Percentiles rank a stretch among this genome's conserved stretches.
Evolutionary conservation across 2,797 vertebrate genomes (phyloP).

Genomic region (Sternarchorhynchus goeldii): DNA sequence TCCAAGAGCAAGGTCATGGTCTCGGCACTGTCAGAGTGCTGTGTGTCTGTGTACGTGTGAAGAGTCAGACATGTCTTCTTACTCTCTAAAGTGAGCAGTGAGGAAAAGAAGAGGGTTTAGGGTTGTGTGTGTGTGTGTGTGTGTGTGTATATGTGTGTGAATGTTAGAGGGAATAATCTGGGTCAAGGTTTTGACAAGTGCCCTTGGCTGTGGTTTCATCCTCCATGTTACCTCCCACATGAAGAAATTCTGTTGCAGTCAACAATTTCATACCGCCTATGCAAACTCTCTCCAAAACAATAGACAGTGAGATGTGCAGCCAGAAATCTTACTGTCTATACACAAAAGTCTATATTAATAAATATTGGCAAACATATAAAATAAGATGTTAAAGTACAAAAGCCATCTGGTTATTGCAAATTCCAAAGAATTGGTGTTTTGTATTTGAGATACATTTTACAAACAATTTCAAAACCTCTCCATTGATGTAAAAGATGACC

Average conservation of each 20-base stretch:
- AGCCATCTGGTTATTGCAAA: conserved; percentile 31
- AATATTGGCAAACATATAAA: no score
- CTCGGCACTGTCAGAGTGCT: conserved; percentile 56
- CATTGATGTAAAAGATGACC: conserved; percentile 33
- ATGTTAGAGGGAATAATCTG: conserved; percentile 49
- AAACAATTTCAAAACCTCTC: conserved; percentile 35
- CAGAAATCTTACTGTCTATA: neutral
- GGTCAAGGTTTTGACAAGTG: conserved; percentile 71
- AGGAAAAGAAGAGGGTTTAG: conserved; percentile 14
- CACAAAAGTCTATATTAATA: no score
- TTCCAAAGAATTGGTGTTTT: neutral
- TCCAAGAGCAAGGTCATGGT: conserved; percentile 64
- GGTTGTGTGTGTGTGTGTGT: conserved; percentile 39
- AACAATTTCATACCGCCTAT: conserved; percentile 63
- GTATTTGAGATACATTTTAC: conserved; percentile 36
- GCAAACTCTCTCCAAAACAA: conserved; percentile 61
- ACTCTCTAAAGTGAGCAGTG: conserved; percentile 12
- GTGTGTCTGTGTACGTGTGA: conserved; percentile 36
- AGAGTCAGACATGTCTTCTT: conserved; percentile 40
- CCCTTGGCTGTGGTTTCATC: conserved; percentile 65
- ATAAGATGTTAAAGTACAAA: conserved; percentile 10
- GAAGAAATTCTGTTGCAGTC: conserved; percentile 62
- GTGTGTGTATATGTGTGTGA: conserved; percentile 33
- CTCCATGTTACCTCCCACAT: conserved; percentile 59
- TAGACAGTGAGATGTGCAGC: conserved; percentile 24